Conservation (phyloP, 2,888 invertebrate species). For the Phorcus lineatus region DNA sequence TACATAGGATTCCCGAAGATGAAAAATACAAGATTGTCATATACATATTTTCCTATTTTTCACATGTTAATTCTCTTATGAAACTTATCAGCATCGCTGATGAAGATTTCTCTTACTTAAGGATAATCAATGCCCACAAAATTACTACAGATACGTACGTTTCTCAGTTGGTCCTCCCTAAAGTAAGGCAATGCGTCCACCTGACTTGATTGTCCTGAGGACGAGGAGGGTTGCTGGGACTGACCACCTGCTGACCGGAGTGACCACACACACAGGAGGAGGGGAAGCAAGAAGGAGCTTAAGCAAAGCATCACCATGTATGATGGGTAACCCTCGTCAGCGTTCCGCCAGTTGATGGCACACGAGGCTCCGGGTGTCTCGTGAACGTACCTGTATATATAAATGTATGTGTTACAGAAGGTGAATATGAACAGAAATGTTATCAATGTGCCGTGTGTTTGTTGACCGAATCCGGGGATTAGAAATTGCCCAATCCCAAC, state of each 20-base stretch:
- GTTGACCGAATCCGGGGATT: no score
- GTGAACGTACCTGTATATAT: conserved; percentile 46
- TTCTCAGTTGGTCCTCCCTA: conserved; percentile 34
- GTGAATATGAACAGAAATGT: no score
- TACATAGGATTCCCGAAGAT: no score
- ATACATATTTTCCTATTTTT: no score
- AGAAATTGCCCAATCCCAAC: no score
- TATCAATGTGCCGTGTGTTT: no score
- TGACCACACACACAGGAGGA: conserved; percentile 35
- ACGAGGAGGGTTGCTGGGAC: not conserved
- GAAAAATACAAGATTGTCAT: no score
- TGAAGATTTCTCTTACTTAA: no score
- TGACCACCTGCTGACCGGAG: conserved; percentile 7
- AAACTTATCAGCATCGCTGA: no score
- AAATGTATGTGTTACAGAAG: not conserved
- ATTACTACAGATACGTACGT: conserved; percentile 25
- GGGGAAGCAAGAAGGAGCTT: conserved; percentile 58
- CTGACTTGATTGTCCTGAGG: not conserved
- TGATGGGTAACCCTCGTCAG: conserved; percentile 49
- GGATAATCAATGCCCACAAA: not conserved
- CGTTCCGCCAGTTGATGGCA: conserved; percentile 52
- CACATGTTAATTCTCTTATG: no score
- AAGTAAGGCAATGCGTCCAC: conserved; percentile 7
- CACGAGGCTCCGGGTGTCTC: conserved; percentile 59
- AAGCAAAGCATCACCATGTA: conserved; percentile 59